Evolutionary conservation across 2,797 vertebrate species (phyloP).

Genomic region (Malacoctenus gilli): DNA sequence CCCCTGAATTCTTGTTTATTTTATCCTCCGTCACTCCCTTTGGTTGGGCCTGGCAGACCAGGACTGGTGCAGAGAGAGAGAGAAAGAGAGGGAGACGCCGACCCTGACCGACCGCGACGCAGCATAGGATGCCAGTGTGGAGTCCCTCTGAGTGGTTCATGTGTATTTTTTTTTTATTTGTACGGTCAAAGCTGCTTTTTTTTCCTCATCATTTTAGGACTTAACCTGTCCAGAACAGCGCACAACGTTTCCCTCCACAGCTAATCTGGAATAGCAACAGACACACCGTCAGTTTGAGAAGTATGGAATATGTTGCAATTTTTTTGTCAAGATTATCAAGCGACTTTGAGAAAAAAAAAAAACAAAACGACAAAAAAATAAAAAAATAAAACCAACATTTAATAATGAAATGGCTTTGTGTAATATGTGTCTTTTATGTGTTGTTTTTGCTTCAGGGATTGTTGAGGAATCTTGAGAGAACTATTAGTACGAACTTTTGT

Average conservation of each 20-base stretch:
- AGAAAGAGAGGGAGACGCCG: no score
- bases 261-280: conserved; percentile 78
- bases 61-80: conserved; percentile 65
- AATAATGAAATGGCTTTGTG: conserved; percentile 72
- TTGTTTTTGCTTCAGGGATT: no score
- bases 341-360: conserved; percentile 71
- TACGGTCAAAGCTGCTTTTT: conserved; percentile 78
- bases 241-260: conserved; percentile 77
- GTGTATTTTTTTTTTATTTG: conserved; percentile 71
- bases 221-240: conserved; percentile 71
- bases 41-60: conserved; percentile 56
- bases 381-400: conserved; percentile 82
- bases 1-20: conserved; percentile 50
- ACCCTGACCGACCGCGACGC: conserved; percentile 38
- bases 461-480: no score
- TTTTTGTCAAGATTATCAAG: conserved; percentile 82
- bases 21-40: conserved; percentile 56
- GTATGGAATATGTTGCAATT: conserved; percentile 80
- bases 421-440: conserved; percentile 43
- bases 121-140: conserved; percentile 68
- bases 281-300: conserved; percentile 77
- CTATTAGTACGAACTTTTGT: no score
- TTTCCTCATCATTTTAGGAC: conserved; percentile 69
- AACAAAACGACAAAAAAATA: conserved; percentile 41
- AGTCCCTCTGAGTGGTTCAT: conserved; percentile 60